Evolutionary conservation across 2,888 invertebrate genomes (phyloP), one percentile per base, ranked within the genome.

Genomic region (Dorcus hopei): DNA sequence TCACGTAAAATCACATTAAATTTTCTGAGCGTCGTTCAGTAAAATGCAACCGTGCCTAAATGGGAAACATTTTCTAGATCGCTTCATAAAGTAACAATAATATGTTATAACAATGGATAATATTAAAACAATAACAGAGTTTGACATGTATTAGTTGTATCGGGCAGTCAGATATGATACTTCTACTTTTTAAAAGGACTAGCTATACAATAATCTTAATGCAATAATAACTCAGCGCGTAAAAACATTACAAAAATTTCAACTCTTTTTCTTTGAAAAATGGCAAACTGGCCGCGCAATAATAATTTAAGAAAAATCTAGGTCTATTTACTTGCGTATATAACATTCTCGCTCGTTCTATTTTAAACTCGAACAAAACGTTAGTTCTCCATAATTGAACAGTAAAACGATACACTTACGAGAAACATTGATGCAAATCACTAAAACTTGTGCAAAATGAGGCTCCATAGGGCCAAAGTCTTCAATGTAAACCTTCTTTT

Each of bases 381-480:
- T 42, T 38, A 48, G 41, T 16, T 38, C 53, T 45, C 49, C 43
- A 40, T 41, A 49, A n/a, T 39, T 9, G 49, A 61, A 19, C 47
- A 58, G 61, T 53, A 61, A 62, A 58, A 58, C 63, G 64, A 64
- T 65, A 67, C 64, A 65, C 61, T 51, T 61, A 66, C 59, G 64
- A 66, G 61, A 68, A 63, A 67, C 68, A 68, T 68, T 68, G 68
- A 68, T 66, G 68, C 67, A 66, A 71, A 69, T 72, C 71, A 72
- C 71, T 70, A 69, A 69, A 68, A 70, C 64, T 68, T 71, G 72
- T 70, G 71, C 71, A 69, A 66, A 65, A 64, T 67, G 59, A 67
- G 72, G 71, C 72, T 70, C 72, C 72, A 65, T 65, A 64, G 69
- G 68, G 69, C 71, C 72, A 62, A 68, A 67, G 70, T 70, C 66